phyloP scores from a whole-genome alignment of 2,797 vertebrate genomes.

The Mus spretus region DNA sequence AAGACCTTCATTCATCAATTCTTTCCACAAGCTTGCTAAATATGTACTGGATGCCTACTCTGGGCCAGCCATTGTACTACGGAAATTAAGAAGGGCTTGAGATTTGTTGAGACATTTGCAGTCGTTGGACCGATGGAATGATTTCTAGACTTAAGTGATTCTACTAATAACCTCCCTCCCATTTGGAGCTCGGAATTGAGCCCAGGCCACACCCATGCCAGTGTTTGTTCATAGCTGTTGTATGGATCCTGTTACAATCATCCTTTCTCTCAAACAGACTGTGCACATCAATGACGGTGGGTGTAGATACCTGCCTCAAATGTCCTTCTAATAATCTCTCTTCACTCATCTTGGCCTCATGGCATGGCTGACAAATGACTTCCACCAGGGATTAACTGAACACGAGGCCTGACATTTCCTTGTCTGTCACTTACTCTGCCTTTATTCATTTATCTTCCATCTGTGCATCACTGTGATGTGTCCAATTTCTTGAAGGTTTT shows the following conservation, averaged over 20 bases:
- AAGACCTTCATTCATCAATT: background rate
- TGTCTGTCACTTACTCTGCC: background rate
- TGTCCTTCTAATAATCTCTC: background rate
- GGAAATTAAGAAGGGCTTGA: background rate
- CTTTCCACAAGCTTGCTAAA: background rate
- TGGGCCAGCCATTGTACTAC: background rate
- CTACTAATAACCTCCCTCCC: background rate
- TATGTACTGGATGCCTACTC: background rate
- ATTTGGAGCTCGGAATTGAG: background rate
- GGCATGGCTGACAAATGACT: background rate
- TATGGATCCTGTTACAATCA: background rate
- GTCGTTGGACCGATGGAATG: background rate
- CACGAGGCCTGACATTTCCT: background rate
- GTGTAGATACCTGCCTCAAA: background rate
- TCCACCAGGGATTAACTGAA: background rate
- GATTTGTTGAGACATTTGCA: slow-evolving; percentile 9
- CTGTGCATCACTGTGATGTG: background rate
- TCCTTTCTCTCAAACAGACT: slow-evolving; percentile 14
- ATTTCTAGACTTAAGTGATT: background rate
- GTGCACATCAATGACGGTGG: background rate
- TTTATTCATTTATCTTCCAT: background rate
- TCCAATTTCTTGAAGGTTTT: background rate
- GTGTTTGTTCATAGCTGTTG: background rate
- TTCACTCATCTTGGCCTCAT: background rate
- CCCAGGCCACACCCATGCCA: background rate